Evolutionary conservation across 2,888 invertebrate genomes (phyloP).

Genomic region (Gymnosoma rotundatum): DNA sequence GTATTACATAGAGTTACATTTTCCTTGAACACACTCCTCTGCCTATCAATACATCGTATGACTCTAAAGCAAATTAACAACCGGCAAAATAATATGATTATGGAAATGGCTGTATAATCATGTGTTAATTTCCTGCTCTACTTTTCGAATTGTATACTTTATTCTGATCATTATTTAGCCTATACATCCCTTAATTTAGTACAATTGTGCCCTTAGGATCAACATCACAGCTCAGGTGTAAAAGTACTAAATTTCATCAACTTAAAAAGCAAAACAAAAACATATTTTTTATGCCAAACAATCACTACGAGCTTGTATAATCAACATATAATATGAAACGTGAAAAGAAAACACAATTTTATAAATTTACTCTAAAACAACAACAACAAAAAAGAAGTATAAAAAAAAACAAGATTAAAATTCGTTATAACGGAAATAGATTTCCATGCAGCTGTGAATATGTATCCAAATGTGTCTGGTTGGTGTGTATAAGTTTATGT

Average conservation of each 20-base stretch:
- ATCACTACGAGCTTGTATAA: slow-evolving; percentile 36
- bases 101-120: no score
- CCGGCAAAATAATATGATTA: no score
- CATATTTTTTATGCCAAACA: slow-evolving; percentile 19
- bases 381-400: background rate
- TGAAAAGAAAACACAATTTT: slow-evolving; percentile 62
- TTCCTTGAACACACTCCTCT: no score
- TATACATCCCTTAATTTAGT: background rate
- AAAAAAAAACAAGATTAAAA: slow-evolving; percentile 41
- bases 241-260: slow-evolving; percentile 41
- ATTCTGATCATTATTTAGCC: background rate
- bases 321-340: slow-evolving; percentile 66
- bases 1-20: no score
- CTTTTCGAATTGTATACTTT: no score
- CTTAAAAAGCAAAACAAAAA: slow-evolving; percentile 38
- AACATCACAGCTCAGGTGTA: slow-evolving; percentile 53
- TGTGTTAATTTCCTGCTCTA: no score
- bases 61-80: no score
- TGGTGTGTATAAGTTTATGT: background rate
- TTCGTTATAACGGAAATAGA: slow-evolving; percentile 54
- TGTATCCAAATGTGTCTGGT: background rate
- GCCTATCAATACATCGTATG: no score
- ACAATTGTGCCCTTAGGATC: slow-evolving; percentile 17
- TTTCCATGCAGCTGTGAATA: slow-evolving; percentile 27
- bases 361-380: slow-evolving; percentile 27